A percentile compares a stretch with the other conserved stretches of the same genome.
phyloP scores from a whole-genome alignment of 2,888 invertebrate genomes.

The Ectemnius continuus region DNA sequence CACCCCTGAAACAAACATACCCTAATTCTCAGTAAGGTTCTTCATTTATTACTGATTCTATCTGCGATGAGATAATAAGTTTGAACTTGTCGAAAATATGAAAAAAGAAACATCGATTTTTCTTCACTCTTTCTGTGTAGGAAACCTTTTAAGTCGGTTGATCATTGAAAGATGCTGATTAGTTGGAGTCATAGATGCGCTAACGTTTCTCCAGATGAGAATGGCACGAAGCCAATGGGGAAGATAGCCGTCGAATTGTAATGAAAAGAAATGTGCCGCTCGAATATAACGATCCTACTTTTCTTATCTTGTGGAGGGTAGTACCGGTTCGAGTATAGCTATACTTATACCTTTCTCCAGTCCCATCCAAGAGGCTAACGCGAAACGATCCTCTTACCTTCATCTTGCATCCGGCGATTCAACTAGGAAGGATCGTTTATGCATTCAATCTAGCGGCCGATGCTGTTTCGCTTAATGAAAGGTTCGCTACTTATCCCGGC shows the following conservation, averaged over 20 bases:
- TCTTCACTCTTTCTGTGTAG: no score
- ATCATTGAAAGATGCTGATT: slow-evolving; percentile 55
- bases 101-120: no score
- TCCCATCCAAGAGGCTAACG: background rate
- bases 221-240: slow-evolving; percentile 67
- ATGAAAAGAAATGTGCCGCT: slow-evolving; percentile 50
- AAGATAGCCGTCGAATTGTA: slow-evolving; percentile 47
- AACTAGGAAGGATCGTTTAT: slow-evolving; percentile 1
- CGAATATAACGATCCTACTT: slow-evolving; percentile 38
- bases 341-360: background rate
- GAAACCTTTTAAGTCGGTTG: slow-evolving; percentile 66
- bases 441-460: no score
- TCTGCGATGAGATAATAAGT: background rate
- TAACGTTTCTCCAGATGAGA: slow-evolving; percentile 60
- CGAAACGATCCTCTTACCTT: slow-evolving; percentile 2
- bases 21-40: background rate
- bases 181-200: slow-evolving; percentile 53
- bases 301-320: background rate
- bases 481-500: no score
- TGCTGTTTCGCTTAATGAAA: no score
- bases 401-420: slow-evolving; percentile 12
- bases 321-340: slow-evolving; percentile 2
- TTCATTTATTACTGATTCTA: background rate
- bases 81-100: background rate
- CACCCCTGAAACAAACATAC: slow-evolving; percentile 84